Base-by-base conservation (phyloP, 1,140 invertebrate species). In the Whitmania pigra region DNA sequence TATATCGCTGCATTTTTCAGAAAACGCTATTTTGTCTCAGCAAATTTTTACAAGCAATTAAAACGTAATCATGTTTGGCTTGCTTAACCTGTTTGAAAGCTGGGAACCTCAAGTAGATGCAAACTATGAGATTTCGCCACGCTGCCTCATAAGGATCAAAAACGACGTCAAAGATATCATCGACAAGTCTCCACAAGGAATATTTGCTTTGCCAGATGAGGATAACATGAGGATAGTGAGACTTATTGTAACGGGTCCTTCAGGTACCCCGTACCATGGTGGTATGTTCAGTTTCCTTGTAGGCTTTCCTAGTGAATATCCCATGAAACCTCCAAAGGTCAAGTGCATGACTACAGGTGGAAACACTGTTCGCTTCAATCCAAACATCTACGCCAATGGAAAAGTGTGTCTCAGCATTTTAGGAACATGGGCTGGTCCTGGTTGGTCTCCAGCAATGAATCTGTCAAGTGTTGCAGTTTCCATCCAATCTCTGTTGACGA, bases 261-360 rank as follows among this genome's bases (percentile, higher is more conserved):
- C 85, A 78, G 86, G 86, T 74, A 88, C 87, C 25, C 87, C 87
- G 11, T 88, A 88, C 76, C 85, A 87, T 76, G 87, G 87, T 40
- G 86, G 86, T 67, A 87, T 86, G 76, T 87, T 87, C 77, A 86
- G 87, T 75, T 87, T 87, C 75, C 74, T 86, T 36, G 80, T 87
- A 5, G 79, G 85, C 4, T 86, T 83, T 76, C 85, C 85, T 22
- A 81, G 84, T 27, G 84, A 87, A 77, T 87, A 86, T 73, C 81
- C 81, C 6, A 81, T 81, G 49, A 69, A 77, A 71, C 76, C 81
- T 22, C 87, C 87, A 7, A 81, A 85, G 76, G 86, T 87, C 0
- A 85, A 84, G 72, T 81, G 87, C 22, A 82, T 88, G 80, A 88
- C 87, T 1, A 88, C 87, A 49, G 86, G 86, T 54, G 81, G 79